These are phyloP conservation scores for Clistopyga incitator DNA, from an alignment of 2,888 invertebrate genomes.

Conservation along the genomic window DNA sequence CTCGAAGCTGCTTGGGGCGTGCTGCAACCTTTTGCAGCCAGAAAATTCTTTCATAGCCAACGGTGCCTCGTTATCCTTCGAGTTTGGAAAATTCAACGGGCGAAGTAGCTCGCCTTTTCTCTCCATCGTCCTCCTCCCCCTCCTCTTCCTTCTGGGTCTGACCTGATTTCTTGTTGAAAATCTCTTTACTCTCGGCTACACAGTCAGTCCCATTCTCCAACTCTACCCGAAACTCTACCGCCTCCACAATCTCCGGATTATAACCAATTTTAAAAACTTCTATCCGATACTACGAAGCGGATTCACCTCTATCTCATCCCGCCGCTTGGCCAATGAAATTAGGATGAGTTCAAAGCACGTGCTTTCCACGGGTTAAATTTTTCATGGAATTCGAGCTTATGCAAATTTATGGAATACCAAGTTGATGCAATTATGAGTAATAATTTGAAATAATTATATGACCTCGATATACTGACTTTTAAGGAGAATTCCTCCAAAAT, in stretches of 20 bases:
- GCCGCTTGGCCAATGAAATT: slow-evolving; percentile 23
- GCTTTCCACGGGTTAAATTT: not conserved
- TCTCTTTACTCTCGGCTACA: slow-evolving; percentile 60
- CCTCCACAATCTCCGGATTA: slow-evolving; percentile 60
- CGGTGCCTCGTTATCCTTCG: slow-evolving; percentile 62
- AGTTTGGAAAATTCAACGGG: slow-evolving; percentile 70
- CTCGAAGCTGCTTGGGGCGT: slow-evolving; percentile 54
- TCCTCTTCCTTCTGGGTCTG: slow-evolving; percentile 43
- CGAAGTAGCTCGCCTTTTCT: slow-evolving; percentile 40
- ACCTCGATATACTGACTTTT: not conserved
- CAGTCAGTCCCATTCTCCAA: slow-evolving; percentile 55
- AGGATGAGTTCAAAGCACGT: slow-evolving; percentile 18
- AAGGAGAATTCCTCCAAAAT: too few species aligned
- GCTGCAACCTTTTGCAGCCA: slow-evolving; percentile 58
- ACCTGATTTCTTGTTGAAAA: slow-evolving; percentile 69
- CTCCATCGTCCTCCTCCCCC: slow-evolving; percentile 18
- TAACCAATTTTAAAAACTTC: slow-evolving; percentile 52
- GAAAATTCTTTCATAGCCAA: slow-evolving; percentile 64
- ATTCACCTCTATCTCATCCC: slow-evolving; percentile 16
- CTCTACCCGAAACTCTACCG: slow-evolving; percentile 35
- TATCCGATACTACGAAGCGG: slow-evolving; percentile 8
- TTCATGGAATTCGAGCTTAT: too few species aligned
- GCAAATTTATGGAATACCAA: not conserved
- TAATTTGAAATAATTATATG: not conserved
- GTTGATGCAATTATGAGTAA: not conserved